A percentile compares a stretch with the other conserved stretches of the same genome.
Evolutionary conservation across 2,113 vertebrate genomes (phyloP).

Genomic region (Prionailurus bengalensis): DNA sequence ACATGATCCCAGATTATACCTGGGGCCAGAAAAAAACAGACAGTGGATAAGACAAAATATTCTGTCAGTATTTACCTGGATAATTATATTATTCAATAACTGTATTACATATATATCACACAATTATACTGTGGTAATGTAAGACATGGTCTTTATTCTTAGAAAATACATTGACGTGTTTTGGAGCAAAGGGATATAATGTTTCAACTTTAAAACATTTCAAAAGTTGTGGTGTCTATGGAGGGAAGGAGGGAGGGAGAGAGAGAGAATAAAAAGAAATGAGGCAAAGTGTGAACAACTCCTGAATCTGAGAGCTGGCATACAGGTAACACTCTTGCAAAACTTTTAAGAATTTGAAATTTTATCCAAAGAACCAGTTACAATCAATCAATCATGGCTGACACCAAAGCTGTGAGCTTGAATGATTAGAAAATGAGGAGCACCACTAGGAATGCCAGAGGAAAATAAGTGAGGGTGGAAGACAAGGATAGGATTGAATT

Average conservation of each 20-base stretch:
- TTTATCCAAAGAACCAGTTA: conserved; percentile 10
- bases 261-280: background rate
- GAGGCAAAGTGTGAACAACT: background rate
- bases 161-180: conserved; percentile 11
- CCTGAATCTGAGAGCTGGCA: background rate
- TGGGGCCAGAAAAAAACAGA: background rate
- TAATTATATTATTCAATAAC: background rate
- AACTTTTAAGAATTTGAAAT: conserved; percentile 36
- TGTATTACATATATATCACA: background rate
- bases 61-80: conserved; percentile 3
- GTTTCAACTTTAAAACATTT: background rate
- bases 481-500: background rate
- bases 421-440: background rate
- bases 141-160: background rate
- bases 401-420: background rate
- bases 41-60: background rate
- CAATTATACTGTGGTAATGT: background rate
- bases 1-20: background rate
- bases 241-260: background rate
- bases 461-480: background rate
- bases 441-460: background rate
- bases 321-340: background rate
- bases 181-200: background rate
- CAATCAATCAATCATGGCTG: background rate
- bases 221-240: background rate